Evolutionary conservation across 2,888 invertebrate genomes (phyloP).

Genomic region (Hoplodrina ambigua): DNA sequence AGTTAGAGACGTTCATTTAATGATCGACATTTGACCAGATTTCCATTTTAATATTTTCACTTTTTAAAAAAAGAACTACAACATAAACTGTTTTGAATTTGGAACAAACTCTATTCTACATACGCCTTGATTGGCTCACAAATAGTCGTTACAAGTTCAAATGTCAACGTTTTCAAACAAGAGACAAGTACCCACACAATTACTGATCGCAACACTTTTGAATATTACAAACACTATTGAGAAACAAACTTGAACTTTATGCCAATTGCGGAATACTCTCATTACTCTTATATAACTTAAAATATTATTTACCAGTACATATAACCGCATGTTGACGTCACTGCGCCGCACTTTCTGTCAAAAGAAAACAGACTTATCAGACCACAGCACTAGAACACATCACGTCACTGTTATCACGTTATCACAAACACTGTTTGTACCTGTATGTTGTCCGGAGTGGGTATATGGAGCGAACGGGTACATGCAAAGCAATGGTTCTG

Average conservation of each 20-base stretch:
- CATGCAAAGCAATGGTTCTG: slow-evolving; percentile 85
- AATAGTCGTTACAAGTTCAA: slow-evolving; percentile 42
- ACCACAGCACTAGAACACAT: slow-evolving; percentile 68
- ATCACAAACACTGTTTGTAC: slow-evolving; percentile 67
- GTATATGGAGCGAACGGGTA: slow-evolving; percentile 72
- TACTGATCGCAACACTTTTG: slow-evolving; percentile 22
- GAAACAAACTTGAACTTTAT: slow-evolving; percentile 60
- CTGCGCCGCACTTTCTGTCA: slow-evolving; percentile 82
- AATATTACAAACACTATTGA: slow-evolving; percentile 29
- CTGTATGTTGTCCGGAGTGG: slow-evolving; percentile 72
- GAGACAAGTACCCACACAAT: slow-evolving; percentile 14
- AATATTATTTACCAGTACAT: slow-evolving; percentile 79
- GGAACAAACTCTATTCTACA: not conserved
- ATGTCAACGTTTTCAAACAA: slow-evolving; percentile 30
- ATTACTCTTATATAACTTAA: slow-evolving; percentile 53
- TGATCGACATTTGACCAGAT: not conserved
- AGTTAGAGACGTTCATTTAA: not conserved
- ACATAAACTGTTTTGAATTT: not conserved
- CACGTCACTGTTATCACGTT: slow-evolving; percentile 57
- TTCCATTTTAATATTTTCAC: not conserved
- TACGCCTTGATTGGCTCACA: slow-evolving; percentile 3
- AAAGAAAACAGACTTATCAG: slow-evolving; percentile 83
- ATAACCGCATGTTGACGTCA: slow-evolving; percentile 84
- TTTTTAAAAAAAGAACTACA: not conserved
- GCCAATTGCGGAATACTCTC: slow-evolving; percentile 27